Percentiles rank a stretch among this genome's conserved stretches.
Evolutionary conservation across 2,797 vertebrate genomes (phyloP).

Genomic region (Rhincodon typus): DNA sequence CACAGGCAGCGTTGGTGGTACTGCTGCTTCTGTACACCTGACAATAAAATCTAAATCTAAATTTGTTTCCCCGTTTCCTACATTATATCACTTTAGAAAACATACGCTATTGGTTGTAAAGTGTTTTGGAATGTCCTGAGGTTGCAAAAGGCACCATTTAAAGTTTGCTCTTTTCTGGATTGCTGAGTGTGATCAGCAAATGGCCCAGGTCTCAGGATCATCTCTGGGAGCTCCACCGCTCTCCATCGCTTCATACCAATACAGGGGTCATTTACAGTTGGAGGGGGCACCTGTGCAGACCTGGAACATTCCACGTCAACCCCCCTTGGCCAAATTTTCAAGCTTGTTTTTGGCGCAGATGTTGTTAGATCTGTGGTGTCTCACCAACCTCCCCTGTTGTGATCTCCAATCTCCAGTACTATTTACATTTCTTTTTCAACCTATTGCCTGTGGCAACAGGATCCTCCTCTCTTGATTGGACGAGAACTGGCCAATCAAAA

Average conservation of each 20-base stretch:
- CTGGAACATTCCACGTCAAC: background rate
- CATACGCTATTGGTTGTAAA: background rate
- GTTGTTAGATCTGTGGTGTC: background rate
- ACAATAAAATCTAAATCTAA: too few relatives aligned
- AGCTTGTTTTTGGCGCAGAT: background rate
- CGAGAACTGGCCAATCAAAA: background rate
- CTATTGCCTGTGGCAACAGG: background rate
- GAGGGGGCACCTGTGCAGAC: background rate
- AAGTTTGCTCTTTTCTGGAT: background rate
- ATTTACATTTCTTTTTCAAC: rapidly evolving
- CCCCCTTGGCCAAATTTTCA: background rate
- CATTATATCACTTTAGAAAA: background rate
- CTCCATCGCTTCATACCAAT: background rate
- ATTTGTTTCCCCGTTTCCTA: background rate
- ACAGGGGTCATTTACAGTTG: background rate
- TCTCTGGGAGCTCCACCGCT: background rate
- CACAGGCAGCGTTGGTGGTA: too few relatives aligned
- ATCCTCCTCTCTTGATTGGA: background rate
- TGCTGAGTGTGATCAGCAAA: background rate
- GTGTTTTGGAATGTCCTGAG: background rate
- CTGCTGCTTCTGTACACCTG: too few relatives aligned
- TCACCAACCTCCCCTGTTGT: background rate
- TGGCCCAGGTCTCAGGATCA: background rate
- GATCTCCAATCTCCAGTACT: too few relatives aligned
- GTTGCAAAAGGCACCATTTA: background rate